Base-by-base conservation (phyloP, 2,888 invertebrate species). In the Chesias legatella region DNA sequence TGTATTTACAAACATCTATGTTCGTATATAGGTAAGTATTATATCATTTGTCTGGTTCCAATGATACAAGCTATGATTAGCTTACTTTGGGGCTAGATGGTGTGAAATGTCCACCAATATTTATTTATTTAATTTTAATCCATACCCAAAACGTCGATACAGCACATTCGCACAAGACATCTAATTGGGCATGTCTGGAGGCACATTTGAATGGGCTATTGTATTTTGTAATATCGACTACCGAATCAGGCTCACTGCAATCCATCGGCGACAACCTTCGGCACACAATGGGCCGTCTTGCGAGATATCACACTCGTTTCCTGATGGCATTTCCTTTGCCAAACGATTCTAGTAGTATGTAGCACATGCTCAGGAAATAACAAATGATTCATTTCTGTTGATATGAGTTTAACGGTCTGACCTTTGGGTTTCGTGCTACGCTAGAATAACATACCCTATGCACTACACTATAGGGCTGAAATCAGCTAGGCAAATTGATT, bases 291-390 rank as follows among this genome's bases (percentile, higher is more conserved):
- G 68, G 48, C 55, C 43, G 46, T 48, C 57, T 66, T 56, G 48
- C 49, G 60, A 60, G 57, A 54, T 55, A 52, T 60, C 64, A 52
- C 58, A 54, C 58, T 60, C 51, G 65, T 73, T 73, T 73, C 73
- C 75, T 70, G 50, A 56, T 49, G 56, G 56, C 61, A 64, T 67
- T 67, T 66, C 71, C 71, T 67, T 56, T 57, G 60, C 56, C 58
- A 60, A 49, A 54, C 49, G 43, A 42, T 50, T 43, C 48, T 46
- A 46, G 40, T 30, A 21, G 17, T 6, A 20, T 20, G n/a, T 28
- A 25, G 35, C 26, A 34, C 21, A 30, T 23, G 33, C 48, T 39
- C 42, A 47, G 50, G 52, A 55, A 52, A 52, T 47, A 48, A 33
- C 41, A 33, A 38, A 47, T 55, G 55, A 55, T 48, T 55, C 52